A percentile compares a stretch with the other conserved stretches of the same genome.
phyloP scores from a whole-genome alignment of 2,113 vertebrate species.

The Rhodinocichla rosea region DNA sequence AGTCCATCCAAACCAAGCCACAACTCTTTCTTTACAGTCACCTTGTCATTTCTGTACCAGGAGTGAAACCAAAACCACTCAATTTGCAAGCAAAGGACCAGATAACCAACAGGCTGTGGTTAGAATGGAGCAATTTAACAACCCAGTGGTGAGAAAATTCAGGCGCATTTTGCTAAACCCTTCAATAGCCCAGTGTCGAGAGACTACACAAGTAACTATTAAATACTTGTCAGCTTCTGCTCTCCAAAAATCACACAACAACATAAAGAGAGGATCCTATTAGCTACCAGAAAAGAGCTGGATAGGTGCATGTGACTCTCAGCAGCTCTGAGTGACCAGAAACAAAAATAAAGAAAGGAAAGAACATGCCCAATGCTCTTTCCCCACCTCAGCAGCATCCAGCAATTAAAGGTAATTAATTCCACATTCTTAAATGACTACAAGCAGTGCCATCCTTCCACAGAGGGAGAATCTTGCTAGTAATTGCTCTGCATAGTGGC shows the following conservation, averaged over 20 bases:
- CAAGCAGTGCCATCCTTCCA: background rate
- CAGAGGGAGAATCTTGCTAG: background rate
- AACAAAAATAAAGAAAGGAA: background rate
- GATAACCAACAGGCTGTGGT: background rate
- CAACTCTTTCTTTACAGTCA: background rate
- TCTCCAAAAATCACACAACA: background rate
- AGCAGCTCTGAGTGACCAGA: background rate
- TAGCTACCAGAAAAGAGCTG: background rate
- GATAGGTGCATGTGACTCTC: background rate
- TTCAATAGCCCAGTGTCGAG: background rate
- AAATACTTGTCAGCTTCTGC: background rate
- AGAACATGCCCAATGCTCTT: background rate
- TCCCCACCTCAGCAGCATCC: background rate
- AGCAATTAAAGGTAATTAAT: background rate
- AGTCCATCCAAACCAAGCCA: background rate
- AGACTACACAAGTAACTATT: background rate
- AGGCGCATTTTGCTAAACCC: background rate
- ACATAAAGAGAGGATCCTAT: background rate
- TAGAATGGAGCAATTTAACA: background rate
- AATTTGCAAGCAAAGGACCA: background rate
- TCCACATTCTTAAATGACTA: background rate
- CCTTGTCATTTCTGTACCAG: background rate
- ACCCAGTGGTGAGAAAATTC: background rate
- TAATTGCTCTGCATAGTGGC: background rate
- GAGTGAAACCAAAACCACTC: background rate